Conservation (phyloP, 2,113 vertebrate species). For the Barbus barbus region DNA sequence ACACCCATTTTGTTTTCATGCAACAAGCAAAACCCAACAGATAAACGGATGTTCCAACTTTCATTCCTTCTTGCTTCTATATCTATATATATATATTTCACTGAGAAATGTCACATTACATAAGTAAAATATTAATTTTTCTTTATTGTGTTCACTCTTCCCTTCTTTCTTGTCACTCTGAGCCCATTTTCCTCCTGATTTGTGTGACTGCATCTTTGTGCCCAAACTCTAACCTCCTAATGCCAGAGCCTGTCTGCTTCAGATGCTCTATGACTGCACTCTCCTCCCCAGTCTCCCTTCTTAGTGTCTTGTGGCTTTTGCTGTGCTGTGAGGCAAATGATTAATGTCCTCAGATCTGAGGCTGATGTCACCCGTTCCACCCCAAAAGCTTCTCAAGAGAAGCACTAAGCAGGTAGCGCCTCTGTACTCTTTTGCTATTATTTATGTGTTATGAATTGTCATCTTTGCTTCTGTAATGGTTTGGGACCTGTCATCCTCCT, state of each 20-base stretch:
- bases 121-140: not conserved
- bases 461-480: not conserved
- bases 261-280: constrained; percentile 47
- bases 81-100: too few species aligned
- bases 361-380: constrained; percentile 64
- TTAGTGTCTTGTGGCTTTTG: constrained; percentile 41
- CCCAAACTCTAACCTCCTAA: constrained; percentile 60
- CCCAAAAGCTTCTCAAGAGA: constrained; percentile 51
- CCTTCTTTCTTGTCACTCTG: not conserved
- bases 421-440: constrained; percentile 12
- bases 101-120: not conserved
- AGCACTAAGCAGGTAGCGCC: constrained; percentile 33
- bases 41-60: not conserved
- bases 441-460: not conserved
- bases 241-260: constrained; percentile 65
- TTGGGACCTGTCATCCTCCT: not conserved
- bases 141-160: not conserved
- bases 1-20: not conserved
- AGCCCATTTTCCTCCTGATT: constrained; percentile 26
- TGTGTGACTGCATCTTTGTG: constrained; percentile 45
- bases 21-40: not conserved
- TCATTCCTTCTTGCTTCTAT: not conserved
- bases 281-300: constrained; percentile 49
- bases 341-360: constrained; percentile 69
- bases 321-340: constrained; percentile 66